Base-by-base conservation (phyloP, 2,797 vertebrate species). In the Ara ararauna region DNA sequence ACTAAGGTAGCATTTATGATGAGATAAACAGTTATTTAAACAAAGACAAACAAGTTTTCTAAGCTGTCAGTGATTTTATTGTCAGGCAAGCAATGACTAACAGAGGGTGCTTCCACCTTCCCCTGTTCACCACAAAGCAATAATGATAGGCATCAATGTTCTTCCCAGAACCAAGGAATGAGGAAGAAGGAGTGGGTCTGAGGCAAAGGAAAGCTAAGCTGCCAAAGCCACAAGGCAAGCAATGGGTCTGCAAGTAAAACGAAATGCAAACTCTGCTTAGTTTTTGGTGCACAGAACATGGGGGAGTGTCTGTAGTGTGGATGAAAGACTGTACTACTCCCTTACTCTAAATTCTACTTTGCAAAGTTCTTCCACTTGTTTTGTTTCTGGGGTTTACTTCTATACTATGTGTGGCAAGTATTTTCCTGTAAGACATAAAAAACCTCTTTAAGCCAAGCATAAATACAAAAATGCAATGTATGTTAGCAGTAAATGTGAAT, bases 1-100 rank as follows among this genome's bases (percentile, higher is more conserved):
- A 72, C 53, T 58, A 72, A 90, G 29, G 60, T 73, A 89, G 24
- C 53, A 92, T 91, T 92, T 93, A 80, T 62, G 75, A 85, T 83
- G 72, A 77, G 76, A 94, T 90, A 94, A 96, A 92, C 65, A 89
- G 34, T 62, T 91, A 74, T 87, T 96, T 93, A 85, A 91, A 91
- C 32, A 80, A 83, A 90, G 45, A 50, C n/a, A 92, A 96, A 90
- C 71, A 91, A 77, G 20, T 74, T n/a, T 87, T 58, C 81, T 71
- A 65, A 82, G 38, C 14, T 50, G 56, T 20, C 32, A 38, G 78
- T 72, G 61, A 61, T 93, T 96, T 93, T 92, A 92, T 87, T 13
- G 13, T 87, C 84, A 85, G 56, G 48, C 42, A 67, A 94, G 68
- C 30, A 83, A 51, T 91, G 87, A 96, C 75, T 96, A 96, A 96